Percentiles rank a stretch among this genome's conserved stretches.
phyloP scores from a whole-genome alignment of 2,888 invertebrate genomes.

The Yponomeuta malinellus region DNA sequence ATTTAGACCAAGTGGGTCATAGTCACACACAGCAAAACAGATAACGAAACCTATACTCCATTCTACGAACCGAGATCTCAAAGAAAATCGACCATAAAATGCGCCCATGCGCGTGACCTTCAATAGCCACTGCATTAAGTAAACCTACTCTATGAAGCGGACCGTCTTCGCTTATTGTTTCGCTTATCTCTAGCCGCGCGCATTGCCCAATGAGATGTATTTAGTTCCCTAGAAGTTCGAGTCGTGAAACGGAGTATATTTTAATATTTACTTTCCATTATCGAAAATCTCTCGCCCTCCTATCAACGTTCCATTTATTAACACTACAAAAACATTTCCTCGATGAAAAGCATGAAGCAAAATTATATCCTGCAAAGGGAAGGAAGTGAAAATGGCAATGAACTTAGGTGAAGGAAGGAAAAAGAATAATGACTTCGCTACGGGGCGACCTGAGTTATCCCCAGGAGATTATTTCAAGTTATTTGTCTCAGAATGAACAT shows the following conservation, averaged over 20 bases:
- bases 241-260: background rate
- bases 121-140: too few relatives aligned
- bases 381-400: constrained; percentile 62
- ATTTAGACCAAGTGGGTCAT: too few relatives aligned
- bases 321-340: constrained; percentile 35
- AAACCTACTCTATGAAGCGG: too few relatives aligned
- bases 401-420: constrained; percentile 49
- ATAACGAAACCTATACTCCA: too few relatives aligned
- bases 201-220: too few relatives aligned
- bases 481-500: constrained; percentile 43
- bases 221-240: too few relatives aligned
- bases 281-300: background rate
- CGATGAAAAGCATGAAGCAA: constrained; percentile 50
- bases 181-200: too few relatives aligned
- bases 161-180: too few relatives aligned
- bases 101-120: too few relatives aligned
- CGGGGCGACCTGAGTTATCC: constrained; percentile 6
- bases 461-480: constrained; percentile 51
- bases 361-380: constrained; percentile 54
- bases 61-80: too few relatives aligned
- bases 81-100: too few relatives aligned
- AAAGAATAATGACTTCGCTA: constrained; percentile 53
- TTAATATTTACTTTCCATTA: background rate
- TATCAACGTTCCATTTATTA: constrained; percentile 4
- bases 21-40: too few relatives aligned